These are phyloP conservation scores for Phaethon lepturus DNA, from an alignment of 2,113 vertebrate genomes.

Conservation along the genomic window DNA sequence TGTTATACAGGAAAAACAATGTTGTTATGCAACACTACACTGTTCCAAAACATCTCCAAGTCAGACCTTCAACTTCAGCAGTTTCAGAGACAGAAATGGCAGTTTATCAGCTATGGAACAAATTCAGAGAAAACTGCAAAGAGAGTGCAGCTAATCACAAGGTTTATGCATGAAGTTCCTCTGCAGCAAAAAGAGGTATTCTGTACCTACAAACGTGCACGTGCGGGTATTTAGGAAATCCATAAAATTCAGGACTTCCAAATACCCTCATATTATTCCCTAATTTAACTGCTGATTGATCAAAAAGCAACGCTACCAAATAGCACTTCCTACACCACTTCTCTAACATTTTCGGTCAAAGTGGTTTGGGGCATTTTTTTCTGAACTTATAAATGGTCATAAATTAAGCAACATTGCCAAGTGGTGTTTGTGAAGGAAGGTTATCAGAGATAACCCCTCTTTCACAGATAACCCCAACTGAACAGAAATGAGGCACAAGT, in stretches of 20 bases:
- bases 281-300: neutral
- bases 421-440: constrained; percentile 48
- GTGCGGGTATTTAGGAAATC: neutral
- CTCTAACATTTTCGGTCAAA: neutral
- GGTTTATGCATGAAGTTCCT: neutral
- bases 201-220: neutral
- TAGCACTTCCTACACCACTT: neutral
- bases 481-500: constrained; percentile 19
- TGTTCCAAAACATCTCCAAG: constrained; percentile 27
- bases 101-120: neutral
- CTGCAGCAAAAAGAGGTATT: neutral
- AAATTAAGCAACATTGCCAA: constrained; percentile 29
- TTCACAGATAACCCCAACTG: constrained; percentile 48
- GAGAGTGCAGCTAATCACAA: neutral
- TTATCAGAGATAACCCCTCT: constrained; percentile 59
- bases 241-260: neutral
- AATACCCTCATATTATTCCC: neutral
- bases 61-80: neutral
- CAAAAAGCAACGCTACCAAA: neutral
- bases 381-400: neutral
- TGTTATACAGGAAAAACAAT: constrained; percentile 34
- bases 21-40: constrained; percentile 3
- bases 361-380: neutral
- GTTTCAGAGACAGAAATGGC: neutral
- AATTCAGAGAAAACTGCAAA: neutral